These are phyloP conservation scores for Yoshiicerus persimilis DNA, from an alignment of 1,140 invertebrate species.

Conservation along the genomic window DNA sequence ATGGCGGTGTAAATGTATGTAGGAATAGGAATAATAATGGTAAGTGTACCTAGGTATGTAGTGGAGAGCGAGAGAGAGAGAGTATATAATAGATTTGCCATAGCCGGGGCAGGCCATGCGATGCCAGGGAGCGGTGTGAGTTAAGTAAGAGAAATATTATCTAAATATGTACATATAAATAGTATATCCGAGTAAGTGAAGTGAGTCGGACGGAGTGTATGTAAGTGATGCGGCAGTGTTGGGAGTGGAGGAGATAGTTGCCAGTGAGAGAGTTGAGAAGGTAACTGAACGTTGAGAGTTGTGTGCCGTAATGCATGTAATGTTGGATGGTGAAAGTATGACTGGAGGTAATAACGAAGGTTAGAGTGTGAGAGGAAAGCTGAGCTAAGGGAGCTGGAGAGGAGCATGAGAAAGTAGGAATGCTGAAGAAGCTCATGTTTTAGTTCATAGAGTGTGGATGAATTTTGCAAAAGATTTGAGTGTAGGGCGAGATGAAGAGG, in stretches of 20 bases:
- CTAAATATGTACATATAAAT: too few relatives aligned
- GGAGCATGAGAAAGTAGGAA: not conserved
- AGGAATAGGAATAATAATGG: not conserved
- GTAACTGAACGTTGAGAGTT: not conserved
- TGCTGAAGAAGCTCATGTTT: slow-evolving; percentile 17
- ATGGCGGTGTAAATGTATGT: not conserved
- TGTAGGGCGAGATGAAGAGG: slow-evolving; percentile 7
- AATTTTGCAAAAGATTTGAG: slow-evolving; percentile 48
- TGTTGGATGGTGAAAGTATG: slow-evolving; percentile 10
- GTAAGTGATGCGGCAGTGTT: not conserved
- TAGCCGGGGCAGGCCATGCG: too few relatives aligned
- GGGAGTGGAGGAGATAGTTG: not conserved
- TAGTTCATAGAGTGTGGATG: slow-evolving; percentile 37
- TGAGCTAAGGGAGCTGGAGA: not conserved
- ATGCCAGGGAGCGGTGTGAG: too few relatives aligned
- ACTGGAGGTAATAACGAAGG: slow-evolving; percentile 2
- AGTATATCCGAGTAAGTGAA: not conserved
- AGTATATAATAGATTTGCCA: not conserved
- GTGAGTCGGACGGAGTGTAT: not conserved
- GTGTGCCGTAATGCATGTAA: not conserved
- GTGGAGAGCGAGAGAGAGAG: not conserved
- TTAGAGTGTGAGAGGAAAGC: slow-evolving; percentile 8
- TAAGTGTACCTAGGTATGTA: not conserved
- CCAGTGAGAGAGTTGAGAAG: not conserved
- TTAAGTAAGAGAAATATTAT: too few relatives aligned